Base-by-base conservation (phyloP, 2,113 vertebrate genomes). In the Dipodomys merriami region DNA sequence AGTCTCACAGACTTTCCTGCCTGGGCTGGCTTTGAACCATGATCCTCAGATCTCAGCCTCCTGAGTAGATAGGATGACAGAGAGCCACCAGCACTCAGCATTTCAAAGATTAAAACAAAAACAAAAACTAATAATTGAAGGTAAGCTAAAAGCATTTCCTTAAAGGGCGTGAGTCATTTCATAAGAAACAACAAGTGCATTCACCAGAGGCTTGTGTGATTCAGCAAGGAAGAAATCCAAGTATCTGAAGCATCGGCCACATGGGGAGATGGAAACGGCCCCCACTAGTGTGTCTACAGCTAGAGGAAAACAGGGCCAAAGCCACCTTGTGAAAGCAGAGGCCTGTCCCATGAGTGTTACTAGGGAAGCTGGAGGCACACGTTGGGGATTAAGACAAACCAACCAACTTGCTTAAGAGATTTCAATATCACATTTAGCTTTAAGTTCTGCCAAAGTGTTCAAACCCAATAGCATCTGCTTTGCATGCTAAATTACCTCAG, bases 91-190 rank as follows among this genome's bases (percentile, higher is more conserved):
- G 39, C 39, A 39, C 39, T 39, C 39, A 39, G 39, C 39, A 39
- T 39, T 39, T 39, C 39, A 39, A 39, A 39, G 39, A 39, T 39
- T 39, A 39, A 39, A 39, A 39, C 39, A 39, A 39, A 39, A 39
- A 39, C 35, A 39, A 39, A 39, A 44, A 85, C 60, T 74, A 82
- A 81, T 86, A 65, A 83, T 33, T 46, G 53, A 87, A 92, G 73
- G 91, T 85, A 76, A 88, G 44, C 77, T 65, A 73, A 39, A 95
- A 81, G 69, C 27, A 73, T 84, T 94, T 94, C 74, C 90, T 84
- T 39, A 91, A 90, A 94, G 81, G 13, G 62, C 80, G 44, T 90
- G 90, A 86, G 53, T 82, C 39, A 33, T 90, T 83, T 89, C 46
- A 69, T 64, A 81, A 90, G 86, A 64, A 88, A 84, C 90, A 94